Percentiles rank a stretch among this genome's conserved stretches.
Evolutionary conservation across 2,797 vertebrate species (phyloP).

Genomic region (Scleropages formosus): DNA sequence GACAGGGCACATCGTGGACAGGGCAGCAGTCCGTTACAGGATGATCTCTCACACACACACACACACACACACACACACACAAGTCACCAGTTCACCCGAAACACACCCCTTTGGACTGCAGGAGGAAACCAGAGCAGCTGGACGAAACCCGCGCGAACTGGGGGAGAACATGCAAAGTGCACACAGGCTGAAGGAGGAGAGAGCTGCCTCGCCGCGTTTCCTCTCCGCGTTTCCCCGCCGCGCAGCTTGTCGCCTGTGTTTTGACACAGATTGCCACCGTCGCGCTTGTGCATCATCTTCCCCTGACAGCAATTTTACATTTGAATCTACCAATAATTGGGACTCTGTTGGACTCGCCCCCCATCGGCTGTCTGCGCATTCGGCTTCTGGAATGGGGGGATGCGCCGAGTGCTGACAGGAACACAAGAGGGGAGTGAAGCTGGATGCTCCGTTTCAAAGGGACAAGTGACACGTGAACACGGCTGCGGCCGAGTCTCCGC

Average conservation of each 20-base stretch:
- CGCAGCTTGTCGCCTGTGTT: constrained; percentile 64
- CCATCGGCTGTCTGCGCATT: constrained; percentile 48
- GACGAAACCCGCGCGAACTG: no score
- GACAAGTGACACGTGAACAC: constrained; percentile 9
- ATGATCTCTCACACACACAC: no score
- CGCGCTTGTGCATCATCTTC: constrained; percentile 55
- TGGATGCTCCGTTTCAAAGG: constrained; percentile 1
- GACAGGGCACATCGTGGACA: no score
- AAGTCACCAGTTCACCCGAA: no score
- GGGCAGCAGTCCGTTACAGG: no score
- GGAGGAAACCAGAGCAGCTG: no score
- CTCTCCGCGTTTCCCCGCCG: constrained; percentile 31
- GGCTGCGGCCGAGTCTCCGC: not conserved
- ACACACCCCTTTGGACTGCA: no score
- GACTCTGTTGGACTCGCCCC: constrained; percentile 49
- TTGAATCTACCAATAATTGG: constrained; percentile 64
- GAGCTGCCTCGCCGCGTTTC: no score
- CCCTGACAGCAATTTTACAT: constrained; percentile 62
- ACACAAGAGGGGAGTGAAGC: constrained; percentile 15
- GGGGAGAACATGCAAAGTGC: no score
- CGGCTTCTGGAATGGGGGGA: no score
- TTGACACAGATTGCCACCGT: constrained; percentile 70
- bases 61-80: no score
- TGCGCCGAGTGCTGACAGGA: constrained; percentile 16
- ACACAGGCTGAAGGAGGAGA: no score